Conservation (phyloP, 2,888 invertebrate genomes). For the Zygogramma bicolorata region DNA sequence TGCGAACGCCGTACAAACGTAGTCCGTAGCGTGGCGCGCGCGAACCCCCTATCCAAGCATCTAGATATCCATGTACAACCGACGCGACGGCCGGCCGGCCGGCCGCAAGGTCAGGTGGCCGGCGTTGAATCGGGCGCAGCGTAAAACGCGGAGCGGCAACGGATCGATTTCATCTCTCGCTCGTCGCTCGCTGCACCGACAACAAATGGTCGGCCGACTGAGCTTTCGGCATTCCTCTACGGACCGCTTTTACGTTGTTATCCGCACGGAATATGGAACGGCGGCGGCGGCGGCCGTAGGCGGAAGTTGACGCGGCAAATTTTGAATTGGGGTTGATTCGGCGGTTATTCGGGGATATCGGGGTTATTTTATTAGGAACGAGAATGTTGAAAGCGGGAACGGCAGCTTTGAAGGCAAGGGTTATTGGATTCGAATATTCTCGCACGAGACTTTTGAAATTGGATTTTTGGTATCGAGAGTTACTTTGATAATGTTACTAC, state of each 20-base stretch:
- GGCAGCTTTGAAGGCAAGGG: background rate
- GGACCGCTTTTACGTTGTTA: constrained; percentile 35
- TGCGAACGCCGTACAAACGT: background rate
- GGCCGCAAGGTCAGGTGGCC: constrained; percentile 43
- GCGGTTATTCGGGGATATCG: background rate
- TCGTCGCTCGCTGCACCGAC: constrained; percentile 28
- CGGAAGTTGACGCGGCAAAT: constrained; percentile 29
- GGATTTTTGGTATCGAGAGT: too few relatives aligned
- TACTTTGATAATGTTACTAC: too few relatives aligned
- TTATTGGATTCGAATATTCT: background rate
- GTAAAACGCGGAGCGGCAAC: constrained; percentile 15
- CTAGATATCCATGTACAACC: too few relatives aligned
- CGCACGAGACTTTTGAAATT: too few relatives aligned
- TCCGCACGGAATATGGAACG: constrained; percentile 21
- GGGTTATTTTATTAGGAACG: background rate
- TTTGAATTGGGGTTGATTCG: constrained; percentile 17
- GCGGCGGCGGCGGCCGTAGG: background rate
- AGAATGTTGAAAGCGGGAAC: background rate
- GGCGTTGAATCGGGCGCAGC: constrained; percentile 21
- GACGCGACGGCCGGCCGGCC: too few relatives aligned
- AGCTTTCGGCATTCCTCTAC: constrained; percentile 34
- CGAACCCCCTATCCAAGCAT: constrained; percentile 25
- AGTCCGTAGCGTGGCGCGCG: constrained; percentile 13
- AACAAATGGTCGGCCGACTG: constrained; percentile 36
- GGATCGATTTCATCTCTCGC: constrained; percentile 41